Base-by-base conservation (phyloP, 1,140 invertebrate species). In the Acromyrmex echinatior region DNA sequence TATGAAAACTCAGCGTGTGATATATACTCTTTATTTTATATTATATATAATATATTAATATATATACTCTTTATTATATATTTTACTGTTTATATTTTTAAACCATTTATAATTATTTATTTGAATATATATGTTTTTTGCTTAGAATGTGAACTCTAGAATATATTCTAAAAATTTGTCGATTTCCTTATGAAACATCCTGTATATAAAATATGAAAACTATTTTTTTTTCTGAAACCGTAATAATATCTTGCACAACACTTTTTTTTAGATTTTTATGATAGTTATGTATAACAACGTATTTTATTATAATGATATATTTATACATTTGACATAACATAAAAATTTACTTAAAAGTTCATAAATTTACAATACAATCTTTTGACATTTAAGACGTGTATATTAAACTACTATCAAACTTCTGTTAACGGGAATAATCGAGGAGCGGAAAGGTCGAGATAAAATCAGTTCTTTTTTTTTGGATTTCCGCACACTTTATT, bases 401-500 rank as follows among this genome's bases (percentile, higher is more conserved):
- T 58, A 58, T 76, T 39, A 68, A 76, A 58, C n/a, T 76, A 14
- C 53, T 60, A 39, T 76, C 6, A 76, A 78, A 25, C 10, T 45
- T 49, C 14, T 16, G 25, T 63, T 65, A 63, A 78, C 25, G 5
- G 39, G 12, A 45, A 81, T 71, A 71, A 60, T 7, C 16, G 65
- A 21, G 14, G 10, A 0, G 49, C 12, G 1, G 49, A 39, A 58
- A 45, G 21, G 21, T n/a, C 16, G 66, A 51, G 21, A 39, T 25
- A 62, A 71, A 71, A 81, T 63, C 10, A 10, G 14, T 71, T 45
- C 45, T 39, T 49, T 49, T 4, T 49, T 39, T 45, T 45, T 45
- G 10, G 39, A 45, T 58, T 39, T 28, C 65, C 39, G 25, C 45
- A 31, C 28, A 51, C 25, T n/a, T 74, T 3, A 18, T 60, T 10